Base-by-base conservation (phyloP, 2,888 invertebrate genomes). In the Noctua fimbriata region DNA sequence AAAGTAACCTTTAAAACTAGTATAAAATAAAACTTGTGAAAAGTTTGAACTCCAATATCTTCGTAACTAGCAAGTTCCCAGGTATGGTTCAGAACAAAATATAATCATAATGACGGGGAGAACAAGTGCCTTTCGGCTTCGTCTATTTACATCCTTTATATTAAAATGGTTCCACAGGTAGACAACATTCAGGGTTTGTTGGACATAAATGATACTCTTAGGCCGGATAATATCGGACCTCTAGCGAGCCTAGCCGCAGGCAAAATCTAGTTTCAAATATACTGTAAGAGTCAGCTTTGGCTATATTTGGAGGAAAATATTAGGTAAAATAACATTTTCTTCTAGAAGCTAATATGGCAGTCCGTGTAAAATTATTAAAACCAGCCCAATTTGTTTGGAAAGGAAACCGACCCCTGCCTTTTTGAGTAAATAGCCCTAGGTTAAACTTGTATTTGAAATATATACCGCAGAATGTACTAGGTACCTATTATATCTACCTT, bases 401-500 rank as follows among this genome's bases (percentile, higher is more conserved):
- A 44, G 36, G 44, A 52, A 55, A 36, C 67, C 18, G 28, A 41
- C 36, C 83, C 24, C 16, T 28, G 16, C 3, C 60, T 47, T 28
- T 52, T 55, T n/a, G 32, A 12, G 4, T 21, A 71, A 60, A 84
- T 47, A 67, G 70, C 79, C 79, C 4, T 10, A 69, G 65, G 79
- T 52, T 28, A 36, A 2, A 28, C 18, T 52, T 71, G 79, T 47
- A 16, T 78, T 55, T 47, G 24, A 36, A 60, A 71, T 12, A 36
- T 58, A 65, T 63, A 21, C 14, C 66, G 36, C 21, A 24, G 14
- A 12, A 28, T 12, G 18, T 7, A 58, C 18, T 14, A 72, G 16
- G 18, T 36, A 49, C 3, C 6, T 65, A n/a, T n/a, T 69, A 18
- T 1, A 47, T 5, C 1, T 49, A 58, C 66, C 41, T 75, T 79